Conservation (phyloP, 1,140 invertebrate species). For the Arion vulgaris region DNA sequence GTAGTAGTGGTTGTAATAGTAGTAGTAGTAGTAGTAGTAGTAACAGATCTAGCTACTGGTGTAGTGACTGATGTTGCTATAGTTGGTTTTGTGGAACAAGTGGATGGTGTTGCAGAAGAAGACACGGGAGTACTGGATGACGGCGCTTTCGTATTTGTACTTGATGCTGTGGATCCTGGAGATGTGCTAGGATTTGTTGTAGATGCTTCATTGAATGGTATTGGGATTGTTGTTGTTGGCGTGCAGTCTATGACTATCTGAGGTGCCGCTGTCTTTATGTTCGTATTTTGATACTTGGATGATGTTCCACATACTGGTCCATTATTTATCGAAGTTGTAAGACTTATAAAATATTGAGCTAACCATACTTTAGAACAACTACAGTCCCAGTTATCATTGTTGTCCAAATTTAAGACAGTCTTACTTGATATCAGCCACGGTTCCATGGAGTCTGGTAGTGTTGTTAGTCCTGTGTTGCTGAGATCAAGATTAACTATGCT, state of each 20-base stretch:
- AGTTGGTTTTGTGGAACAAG: slow-evolving; percentile 18
- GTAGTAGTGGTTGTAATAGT: too few species aligned
- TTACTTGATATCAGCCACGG: background rate
- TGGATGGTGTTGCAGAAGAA: background rate
- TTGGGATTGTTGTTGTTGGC: background rate
- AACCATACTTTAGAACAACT: background rate
- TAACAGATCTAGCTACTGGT: background rate
- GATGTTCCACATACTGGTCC: slow-evolving; percentile 24
- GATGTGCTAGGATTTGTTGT: background rate
- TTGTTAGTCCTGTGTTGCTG: background rate
- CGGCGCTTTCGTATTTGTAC: background rate
- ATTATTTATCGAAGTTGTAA: too few species aligned
- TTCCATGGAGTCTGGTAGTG: background rate
- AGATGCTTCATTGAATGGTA: background rate
- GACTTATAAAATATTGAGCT: background rate
- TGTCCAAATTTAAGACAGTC: background rate
- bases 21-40: slow-evolving; percentile 17
- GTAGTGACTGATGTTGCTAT: slow-evolving; percentile 25
- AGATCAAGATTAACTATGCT: background rate
- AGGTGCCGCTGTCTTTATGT: background rate
- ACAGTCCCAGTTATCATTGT: background rate
- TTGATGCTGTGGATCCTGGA: background rate
- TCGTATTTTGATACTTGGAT: slow-evolving; percentile 12
- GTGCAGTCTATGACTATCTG: slow-evolving; percentile 18
- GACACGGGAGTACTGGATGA: background rate